Conservation (phyloP, 2,888 invertebrate genomes). For the Leptinotarsa haldemani region DNA sequence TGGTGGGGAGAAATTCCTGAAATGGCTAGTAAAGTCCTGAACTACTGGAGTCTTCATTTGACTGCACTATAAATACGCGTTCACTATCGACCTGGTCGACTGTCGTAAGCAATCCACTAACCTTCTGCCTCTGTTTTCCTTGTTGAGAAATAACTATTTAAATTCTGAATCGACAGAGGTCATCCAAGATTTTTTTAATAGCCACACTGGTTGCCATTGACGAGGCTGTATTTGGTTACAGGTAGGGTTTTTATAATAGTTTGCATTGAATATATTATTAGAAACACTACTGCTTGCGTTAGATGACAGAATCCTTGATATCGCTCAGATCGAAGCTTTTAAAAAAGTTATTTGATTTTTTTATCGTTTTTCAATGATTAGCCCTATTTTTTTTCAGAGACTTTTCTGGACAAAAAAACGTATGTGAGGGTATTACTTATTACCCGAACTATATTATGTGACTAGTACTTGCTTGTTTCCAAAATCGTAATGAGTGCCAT, state of each 20-base stretch:
- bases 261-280: constrained; percentile 19
- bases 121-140: constrained; percentile 61
- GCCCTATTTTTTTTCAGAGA: too few relatives aligned
- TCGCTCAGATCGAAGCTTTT: too few relatives aligned
- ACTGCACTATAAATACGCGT: constrained; percentile 21
- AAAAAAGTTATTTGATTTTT: too few relatives aligned
- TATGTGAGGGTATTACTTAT: too few relatives aligned
- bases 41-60: not conserved
- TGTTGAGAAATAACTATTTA: constrained; percentile 57
- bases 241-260: constrained; percentile 31
- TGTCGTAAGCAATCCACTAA: constrained; percentile 57
- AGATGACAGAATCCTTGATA: not conserved
- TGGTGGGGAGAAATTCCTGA: too few relatives aligned
- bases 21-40: not conserved
- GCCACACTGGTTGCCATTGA: constrained; percentile 60
- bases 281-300: constrained; percentile 9
- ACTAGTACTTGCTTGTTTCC: too few relatives aligned
- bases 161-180: constrained; percentile 59
- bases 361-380: too few relatives aligned
- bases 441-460: too few relatives aligned
- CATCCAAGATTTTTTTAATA: constrained; percentile 58
- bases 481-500: too few relatives aligned
- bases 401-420: too few relatives aligned
- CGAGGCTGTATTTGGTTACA: constrained; percentile 55
- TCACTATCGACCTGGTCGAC: constrained; percentile 45